Conservation (phyloP, 2,113 vertebrate species). For the Xiphorhynchus elegans region DNA sequence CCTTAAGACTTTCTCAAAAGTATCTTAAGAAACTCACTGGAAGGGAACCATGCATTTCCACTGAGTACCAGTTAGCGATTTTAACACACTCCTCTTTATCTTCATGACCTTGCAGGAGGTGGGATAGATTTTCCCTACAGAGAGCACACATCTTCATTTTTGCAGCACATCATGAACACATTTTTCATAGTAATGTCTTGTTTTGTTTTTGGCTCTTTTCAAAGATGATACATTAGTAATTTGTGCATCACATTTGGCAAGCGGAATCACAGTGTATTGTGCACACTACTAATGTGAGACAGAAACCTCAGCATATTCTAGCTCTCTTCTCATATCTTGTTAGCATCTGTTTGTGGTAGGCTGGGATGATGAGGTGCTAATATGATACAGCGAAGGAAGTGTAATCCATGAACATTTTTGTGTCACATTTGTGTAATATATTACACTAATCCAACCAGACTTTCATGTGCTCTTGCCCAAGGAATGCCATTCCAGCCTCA, state of each 20-base stretch:
- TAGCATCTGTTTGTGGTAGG: slow-evolving; percentile 71
- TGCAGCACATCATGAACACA: slow-evolving; percentile 32
- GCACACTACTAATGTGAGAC: slow-evolving; percentile 41
- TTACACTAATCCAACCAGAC: slow-evolving; percentile 65
- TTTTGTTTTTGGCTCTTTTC: slow-evolving; percentile 12
- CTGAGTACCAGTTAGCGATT: neutral
- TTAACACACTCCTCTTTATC: neutral
- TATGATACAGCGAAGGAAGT: slow-evolving; percentile 70
- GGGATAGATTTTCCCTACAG: neutral
- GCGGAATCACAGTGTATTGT: neutral
- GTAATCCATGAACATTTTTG: slow-evolving; percentile 72
- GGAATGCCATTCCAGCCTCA: slow-evolving; percentile 52
- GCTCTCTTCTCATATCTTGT: slow-evolving; percentile 55
- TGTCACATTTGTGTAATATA: slow-evolving; percentile 72
- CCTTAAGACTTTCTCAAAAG: neutral
- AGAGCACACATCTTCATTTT: neutral
- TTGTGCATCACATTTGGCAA: slow-evolving; percentile 38
- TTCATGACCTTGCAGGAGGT: neutral
- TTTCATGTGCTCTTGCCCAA: slow-evolving; percentile 69
- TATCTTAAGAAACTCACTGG: neutral
- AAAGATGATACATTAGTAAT: slow-evolving; percentile 36
- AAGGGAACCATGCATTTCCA: neutral
- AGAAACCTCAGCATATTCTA: slow-evolving; percentile 38
- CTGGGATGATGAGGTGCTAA: slow-evolving; percentile 73
- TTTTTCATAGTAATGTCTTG: slow-evolving; percentile 26